These are phyloP conservation scores for Penelope pileata DNA, from an alignment of 2,113 vertebrate species.

Conservation along the genomic window DNA sequence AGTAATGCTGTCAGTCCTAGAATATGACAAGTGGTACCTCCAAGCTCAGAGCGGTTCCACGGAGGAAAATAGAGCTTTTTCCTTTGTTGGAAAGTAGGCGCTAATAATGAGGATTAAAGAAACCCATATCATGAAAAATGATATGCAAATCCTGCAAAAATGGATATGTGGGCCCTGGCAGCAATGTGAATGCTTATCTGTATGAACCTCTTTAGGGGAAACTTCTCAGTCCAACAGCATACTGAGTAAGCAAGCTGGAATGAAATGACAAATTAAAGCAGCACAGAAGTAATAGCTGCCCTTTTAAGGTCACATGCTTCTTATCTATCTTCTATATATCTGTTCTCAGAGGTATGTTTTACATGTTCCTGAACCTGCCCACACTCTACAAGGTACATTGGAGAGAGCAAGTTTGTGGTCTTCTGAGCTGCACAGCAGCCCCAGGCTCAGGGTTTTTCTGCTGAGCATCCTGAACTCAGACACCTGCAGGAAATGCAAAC, in stretches of 20 bases:
- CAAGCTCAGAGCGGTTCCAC: background rate
- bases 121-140: fast-evolving
- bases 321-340: background rate
- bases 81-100: background rate
- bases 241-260: background rate
- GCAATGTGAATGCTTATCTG: background rate
- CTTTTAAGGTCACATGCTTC: background rate
- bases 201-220: background rate
- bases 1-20: background rate
- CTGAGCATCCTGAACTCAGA: background rate
- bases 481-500: background rate
- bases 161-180: background rate
- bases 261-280: background rate
- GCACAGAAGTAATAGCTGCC: background rate
- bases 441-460: background rate
- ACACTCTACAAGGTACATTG: fast-evolving
- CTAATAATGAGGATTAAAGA: background rate
- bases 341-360: background rate
- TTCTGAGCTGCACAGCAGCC: background rate
- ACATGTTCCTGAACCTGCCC: background rate
- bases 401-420: background rate
- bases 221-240: background rate
- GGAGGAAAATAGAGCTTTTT: background rate
- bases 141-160: background rate
- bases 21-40: background rate